Evolutionary conservation across 2,113 vertebrate genomes (phyloP).

Genomic region (Campylorhamphus procurvoides): DNA sequence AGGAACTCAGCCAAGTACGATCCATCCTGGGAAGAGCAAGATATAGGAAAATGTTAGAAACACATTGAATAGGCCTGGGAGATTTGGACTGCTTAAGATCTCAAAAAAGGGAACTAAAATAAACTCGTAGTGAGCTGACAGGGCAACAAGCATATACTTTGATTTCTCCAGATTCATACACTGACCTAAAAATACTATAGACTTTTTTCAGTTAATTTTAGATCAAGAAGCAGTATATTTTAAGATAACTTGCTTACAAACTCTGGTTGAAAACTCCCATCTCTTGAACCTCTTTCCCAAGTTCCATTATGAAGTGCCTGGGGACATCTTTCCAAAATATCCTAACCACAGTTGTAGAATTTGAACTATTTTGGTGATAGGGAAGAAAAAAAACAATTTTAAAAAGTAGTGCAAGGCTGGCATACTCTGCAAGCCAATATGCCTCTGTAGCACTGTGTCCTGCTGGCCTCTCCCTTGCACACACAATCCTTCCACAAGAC

Average conservation of each 20-base stretch:
- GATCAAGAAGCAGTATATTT: not conserved
- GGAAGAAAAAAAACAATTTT: not conserved
- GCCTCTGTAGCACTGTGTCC: not conserved
- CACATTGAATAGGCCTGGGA: not conserved
- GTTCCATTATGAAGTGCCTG: not conserved
- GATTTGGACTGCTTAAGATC: not conserved
- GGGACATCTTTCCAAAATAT: conserved; percentile 8
- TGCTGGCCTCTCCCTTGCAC: accelerated
- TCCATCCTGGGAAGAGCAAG: conserved; percentile 88
- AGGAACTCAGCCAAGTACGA: conserved; percentile 99
- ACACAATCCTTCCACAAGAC: accelerated
- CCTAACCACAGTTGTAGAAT: not conserved
- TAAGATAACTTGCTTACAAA: not conserved
- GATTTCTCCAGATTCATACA: conserved; percentile 11
- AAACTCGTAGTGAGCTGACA: not conserved
- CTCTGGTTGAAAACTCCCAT: not conserved
- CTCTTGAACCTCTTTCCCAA: not conserved
- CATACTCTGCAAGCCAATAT: accelerated
- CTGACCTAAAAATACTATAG: not conserved
- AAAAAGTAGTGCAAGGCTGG: not conserved
- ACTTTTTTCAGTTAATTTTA: conserved; percentile 9
- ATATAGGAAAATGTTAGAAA: conserved; percentile 59
- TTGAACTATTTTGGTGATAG: not conserved
- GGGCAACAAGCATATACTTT: not conserved
- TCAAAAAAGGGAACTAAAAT: not conserved